Percentiles rank a stretch among this genome's conserved stretches.
Conservation (phyloP, 2,113 vertebrate species). For the Athene cunicularia region DNA sequence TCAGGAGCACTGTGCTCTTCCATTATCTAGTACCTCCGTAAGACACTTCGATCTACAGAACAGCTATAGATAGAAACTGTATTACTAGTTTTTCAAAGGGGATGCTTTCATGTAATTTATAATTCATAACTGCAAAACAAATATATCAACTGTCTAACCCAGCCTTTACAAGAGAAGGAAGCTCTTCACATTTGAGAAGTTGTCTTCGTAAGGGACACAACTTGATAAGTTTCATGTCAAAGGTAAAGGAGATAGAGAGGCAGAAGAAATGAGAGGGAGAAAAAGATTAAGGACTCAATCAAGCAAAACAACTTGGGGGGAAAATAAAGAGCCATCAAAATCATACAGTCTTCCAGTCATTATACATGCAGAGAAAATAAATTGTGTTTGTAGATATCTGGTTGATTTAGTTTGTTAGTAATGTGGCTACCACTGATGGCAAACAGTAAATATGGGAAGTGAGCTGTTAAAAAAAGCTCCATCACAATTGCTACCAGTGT, state of each 20-base stretch:
- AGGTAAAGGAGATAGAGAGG: not conserved
- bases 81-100: not conserved
- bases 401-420: not conserved
- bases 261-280: not conserved
- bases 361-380: not conserved
- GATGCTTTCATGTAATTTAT: not conserved
- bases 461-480: not conserved
- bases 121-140: not conserved
- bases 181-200: not conserved
- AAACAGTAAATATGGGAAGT: not conserved
- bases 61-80: not conserved
- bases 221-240: not conserved
- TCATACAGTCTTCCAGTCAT: not conserved
- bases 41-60: not conserved
- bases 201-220: not conserved
- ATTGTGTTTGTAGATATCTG: not conserved
- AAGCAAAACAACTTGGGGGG: not conserved
- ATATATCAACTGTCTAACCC: not conserved
- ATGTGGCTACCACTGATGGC: not conserved
- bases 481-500: accelerated
- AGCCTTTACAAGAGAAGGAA: not conserved
- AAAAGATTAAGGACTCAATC: not conserved
- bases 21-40: not conserved
- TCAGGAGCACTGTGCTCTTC: not conserved
- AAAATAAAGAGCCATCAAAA: not conserved